Percentiles rank a stretch among this genome's conserved stretches.
phyloP scores from a whole-genome alignment of 2,888 invertebrate species.

The Campoplex nolae region DNA sequence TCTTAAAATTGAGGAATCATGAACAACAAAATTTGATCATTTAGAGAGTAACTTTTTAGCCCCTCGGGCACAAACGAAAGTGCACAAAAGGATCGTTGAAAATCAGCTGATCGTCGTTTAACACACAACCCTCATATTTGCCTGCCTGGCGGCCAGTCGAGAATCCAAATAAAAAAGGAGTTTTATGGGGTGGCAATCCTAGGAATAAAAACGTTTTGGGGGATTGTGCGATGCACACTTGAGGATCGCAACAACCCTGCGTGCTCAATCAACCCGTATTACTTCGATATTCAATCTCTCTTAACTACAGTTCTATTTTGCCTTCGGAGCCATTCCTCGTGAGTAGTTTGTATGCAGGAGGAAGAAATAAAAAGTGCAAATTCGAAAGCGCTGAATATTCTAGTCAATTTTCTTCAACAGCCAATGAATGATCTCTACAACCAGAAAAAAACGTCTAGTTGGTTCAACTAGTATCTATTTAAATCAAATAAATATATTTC shows the following conservation, averaged over 20 bases:
- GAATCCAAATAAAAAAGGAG: neutral
- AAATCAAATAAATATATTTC: too few relatives aligned
- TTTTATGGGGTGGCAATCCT: conserved; percentile 7
- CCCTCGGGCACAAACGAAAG: neutral
- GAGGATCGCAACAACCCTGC: conserved; percentile 21
- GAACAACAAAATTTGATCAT: neutral
- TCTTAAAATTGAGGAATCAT: neutral
- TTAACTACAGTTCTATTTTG: conserved; percentile 6
- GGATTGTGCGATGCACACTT: conserved; percentile 21
- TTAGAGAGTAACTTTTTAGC: neutral
- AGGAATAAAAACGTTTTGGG: conserved; percentile 38
- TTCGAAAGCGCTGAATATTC: neutral
- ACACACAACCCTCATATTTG: conserved; percentile 1
- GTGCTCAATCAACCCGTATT: conserved; percentile 41
- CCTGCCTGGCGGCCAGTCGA: neutral
- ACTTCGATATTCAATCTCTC: conserved; percentile 36
- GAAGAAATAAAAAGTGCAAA: neutral
- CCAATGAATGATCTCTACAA: too few relatives aligned
- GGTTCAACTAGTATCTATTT: too few relatives aligned
- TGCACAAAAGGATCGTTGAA: neutral
- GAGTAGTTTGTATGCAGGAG: neutral
- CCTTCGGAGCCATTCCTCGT: neutral
- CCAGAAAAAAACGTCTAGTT: too few relatives aligned
- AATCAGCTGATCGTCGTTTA: neutral
- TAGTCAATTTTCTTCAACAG: neutral